A percentile compares a stretch with the other conserved stretches of the same genome.
phyloP scores from a whole-genome alignment of 2,113 vertebrate species.

The Dasypus novemcinctus region DNA sequence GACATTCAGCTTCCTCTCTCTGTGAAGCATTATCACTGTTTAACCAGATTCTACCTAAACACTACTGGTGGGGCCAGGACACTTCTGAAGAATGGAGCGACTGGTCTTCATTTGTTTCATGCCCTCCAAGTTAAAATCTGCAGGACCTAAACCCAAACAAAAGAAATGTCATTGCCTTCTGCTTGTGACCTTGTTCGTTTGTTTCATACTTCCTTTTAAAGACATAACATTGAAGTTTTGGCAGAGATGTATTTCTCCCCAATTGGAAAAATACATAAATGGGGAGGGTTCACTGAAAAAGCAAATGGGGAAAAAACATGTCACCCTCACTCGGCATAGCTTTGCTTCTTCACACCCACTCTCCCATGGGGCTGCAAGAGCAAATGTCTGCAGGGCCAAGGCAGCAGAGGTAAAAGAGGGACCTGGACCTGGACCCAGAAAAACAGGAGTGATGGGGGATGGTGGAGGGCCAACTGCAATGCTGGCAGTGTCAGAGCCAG shows the following conservation, averaged over 20 bases:
- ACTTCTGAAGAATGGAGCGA: not conserved
- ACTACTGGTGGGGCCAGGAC: not conserved
- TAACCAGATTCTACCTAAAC: not conserved
- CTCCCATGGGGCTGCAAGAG: too few relatives aligned
- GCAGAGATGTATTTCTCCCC: not conserved
- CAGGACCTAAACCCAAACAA: not conserved
- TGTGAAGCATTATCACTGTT: not conserved
- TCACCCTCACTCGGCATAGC: not conserved
- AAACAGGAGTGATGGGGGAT: not conserved
- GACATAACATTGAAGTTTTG: not conserved
- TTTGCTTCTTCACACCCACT: not conserved
- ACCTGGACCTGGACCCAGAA: not conserved
- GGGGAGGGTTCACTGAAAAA: too few relatives aligned
- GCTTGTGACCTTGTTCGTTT: not conserved
- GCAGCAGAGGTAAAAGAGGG: not conserved
- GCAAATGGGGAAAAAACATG: not conserved
- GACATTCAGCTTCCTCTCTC: not conserved
- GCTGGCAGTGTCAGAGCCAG: not conserved
- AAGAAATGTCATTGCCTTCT: not conserved
- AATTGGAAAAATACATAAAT: not conserved
- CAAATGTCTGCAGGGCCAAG: not conserved
- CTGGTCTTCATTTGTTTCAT: not conserved
- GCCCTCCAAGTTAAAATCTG: not conserved
- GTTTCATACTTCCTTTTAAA: not conserved
- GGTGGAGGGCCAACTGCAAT: accelerated